These are phyloP conservation scores for Aphaenogaster ashmeadi DNA, from an alignment of 1,140 invertebrate genomes.

Conservation along the genomic window DNA sequence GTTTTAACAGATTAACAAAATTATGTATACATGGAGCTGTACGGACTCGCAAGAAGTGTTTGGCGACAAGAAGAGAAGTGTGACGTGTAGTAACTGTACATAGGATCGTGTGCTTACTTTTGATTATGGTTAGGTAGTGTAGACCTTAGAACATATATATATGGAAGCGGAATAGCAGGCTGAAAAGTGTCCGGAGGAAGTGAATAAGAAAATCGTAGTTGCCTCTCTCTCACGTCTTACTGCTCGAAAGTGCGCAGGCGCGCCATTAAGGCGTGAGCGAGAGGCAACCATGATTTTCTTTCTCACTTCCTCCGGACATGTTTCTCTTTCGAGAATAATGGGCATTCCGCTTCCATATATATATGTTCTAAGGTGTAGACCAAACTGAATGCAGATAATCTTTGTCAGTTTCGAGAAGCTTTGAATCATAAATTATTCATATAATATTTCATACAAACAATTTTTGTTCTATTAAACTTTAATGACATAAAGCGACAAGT, in stretches of 20 bases:
- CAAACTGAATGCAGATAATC: background rate
- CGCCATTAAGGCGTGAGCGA: no score
- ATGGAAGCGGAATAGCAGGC: no score
- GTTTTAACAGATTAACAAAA: conserved; percentile 40
- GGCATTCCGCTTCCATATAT: no score
- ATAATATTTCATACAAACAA: background rate
- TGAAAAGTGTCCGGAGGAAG: no score
- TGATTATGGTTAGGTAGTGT: background rate
- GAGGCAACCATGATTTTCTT: no score
- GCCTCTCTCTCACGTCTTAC: no score
- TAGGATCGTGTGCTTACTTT: background rate
- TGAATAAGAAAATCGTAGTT: no score
- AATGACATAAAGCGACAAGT: background rate
- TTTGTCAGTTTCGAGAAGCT: background rate
- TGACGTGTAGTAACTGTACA: background rate
- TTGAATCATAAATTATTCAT: background rate
- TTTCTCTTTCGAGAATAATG: no score
- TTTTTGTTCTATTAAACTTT: background rate
- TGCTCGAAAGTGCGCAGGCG: no score
- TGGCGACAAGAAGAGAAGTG: background rate
- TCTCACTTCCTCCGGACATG: no score
- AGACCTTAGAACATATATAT: no score
- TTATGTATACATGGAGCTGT: background rate
- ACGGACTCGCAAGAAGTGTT: background rate
- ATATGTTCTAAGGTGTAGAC: no score